These are phyloP conservation scores for Agriopis aurantiaria DNA, from an alignment of 2,888 invertebrate genomes.

Conservation along the genomic window DNA sequence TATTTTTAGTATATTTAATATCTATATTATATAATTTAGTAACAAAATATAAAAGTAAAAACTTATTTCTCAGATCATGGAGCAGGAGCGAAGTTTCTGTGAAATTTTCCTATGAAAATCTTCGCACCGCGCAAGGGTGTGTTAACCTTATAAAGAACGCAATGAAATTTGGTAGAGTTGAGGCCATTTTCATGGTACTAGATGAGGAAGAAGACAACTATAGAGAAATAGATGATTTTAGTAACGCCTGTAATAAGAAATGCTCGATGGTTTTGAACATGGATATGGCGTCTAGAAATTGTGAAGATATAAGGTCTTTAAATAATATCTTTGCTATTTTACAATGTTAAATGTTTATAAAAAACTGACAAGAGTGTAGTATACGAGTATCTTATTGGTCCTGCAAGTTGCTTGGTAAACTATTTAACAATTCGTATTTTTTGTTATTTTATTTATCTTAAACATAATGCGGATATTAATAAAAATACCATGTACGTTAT, in stretches of 20 bases:
- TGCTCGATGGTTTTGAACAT: conserved; percentile 58
- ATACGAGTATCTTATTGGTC: too few species aligned
- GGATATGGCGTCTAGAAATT: conserved; percentile 60
- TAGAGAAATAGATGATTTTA: conserved; percentile 36
- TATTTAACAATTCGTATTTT: too few species aligned
- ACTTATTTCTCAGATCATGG: conserved; percentile 53
- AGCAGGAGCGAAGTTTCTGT: conserved; percentile 53
- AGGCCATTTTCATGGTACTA: conserved; percentile 61
- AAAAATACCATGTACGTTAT: too few species aligned
- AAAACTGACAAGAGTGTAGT: too few species aligned
- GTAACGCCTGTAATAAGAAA: conserved; percentile 50
- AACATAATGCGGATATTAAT: too few species aligned
- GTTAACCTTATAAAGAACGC: conserved; percentile 56
- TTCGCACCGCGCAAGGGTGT: conserved; percentile 58
- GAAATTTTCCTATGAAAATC: conserved; percentile 58
- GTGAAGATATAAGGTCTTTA: conserved; percentile 60
- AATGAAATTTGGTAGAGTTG: conserved; percentile 59
- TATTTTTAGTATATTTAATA: too few species aligned
- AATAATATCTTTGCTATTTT: neutral
- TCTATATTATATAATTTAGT: conserved; percentile 11
- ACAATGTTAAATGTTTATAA: too few species aligned
- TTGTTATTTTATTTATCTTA: too few species aligned
- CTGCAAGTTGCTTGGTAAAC: too few species aligned
- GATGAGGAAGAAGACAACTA: conserved; percentile 36
- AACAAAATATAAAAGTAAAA: conserved; percentile 36